Evolutionary conservation across 2,888 invertebrate species (phyloP), one percentile per base, ranked within the genome.

Genomic region (Ctenicera cuprea): DNA sequence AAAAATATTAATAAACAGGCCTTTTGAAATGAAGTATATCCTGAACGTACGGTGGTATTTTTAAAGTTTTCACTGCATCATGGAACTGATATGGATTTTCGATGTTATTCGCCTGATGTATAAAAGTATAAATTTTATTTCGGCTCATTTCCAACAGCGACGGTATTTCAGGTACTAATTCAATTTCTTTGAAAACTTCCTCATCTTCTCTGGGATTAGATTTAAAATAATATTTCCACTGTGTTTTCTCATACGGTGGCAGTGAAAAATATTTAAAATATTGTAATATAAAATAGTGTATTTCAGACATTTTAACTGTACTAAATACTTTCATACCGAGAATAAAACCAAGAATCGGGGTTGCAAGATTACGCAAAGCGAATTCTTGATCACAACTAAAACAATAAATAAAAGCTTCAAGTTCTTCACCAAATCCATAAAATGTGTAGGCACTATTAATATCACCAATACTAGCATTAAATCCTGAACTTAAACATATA

Each of bases 111-210:
- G 52, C 76, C n/a, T 68, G 22, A 7, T 77, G 74, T 20, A 83
- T 73, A 71, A 78, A 65, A 57, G 79, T 76, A 45, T 80, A 76
- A 48, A 78, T 48, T 59, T 68, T 57, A 73, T 82, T 77, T 71
- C 82, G 78, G 37, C 81, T 71, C 63, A 83, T 59, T 74, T 83
- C 80, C 16, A 82, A 38, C 69, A 83, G 78, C 2, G 78, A 78
- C 26, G 82, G 82, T 68, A 81, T 71, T 71, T 74, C 20, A 20
- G 22, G 1, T 8, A 4, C 14, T 11, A 12, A 30, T 14, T n/a
- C n/a, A 3, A 52, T 3, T 14, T 4, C 22, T 12, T 9, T 38
- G 38, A 12, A 9, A 12, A 38, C 52, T 30, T 9, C 52, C n/a
- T 52, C 18, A 20, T 20, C 0, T 48, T 8, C 14, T 14, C 20